Evolutionary conservation across 2,113 vertebrate species (phyloP), one percentile per base, ranked within the genome.

Genomic region (Vombatus ursinus): DNA sequence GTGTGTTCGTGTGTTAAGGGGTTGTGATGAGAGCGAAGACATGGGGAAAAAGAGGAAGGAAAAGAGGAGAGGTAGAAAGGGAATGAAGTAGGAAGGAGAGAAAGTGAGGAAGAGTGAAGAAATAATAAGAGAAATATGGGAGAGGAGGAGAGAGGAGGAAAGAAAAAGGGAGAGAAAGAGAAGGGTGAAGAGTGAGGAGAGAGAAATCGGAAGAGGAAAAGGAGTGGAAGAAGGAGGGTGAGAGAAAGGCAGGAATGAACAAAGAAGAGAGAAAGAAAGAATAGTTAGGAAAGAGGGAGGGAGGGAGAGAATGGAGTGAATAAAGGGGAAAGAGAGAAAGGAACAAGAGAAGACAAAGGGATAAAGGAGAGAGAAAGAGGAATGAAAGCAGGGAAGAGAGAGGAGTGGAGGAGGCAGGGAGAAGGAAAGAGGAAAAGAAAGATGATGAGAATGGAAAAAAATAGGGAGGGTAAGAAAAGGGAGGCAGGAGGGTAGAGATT

Each of bases 41-140:
- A 89, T 91, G 50, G 37, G 48, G 51, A 24, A 2, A 50, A 49
- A 49, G 24, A 50, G 25, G 49, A 31, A 90, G 5, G 90, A 48
- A 50, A 50, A 92, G 52, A 92, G 90, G 68, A 61, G 28, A 68
- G 91, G 95, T 94, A 97, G 96, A 97, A 89, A 95, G 90, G 95
- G 95, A 96, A 97, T 96, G 94, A 96, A 90, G 93, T 57, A 93
- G 95, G 84, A 68, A 19, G 44, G 61, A 23, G 3, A 51, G 68
- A 48, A 37, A 11, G 57, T 49, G 8, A 51, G 50, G 89, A 52
- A n/a, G 52, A 8, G 22, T 10, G n/a, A 84, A 84, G 19, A 52
- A 9, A n/a, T 49, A 53, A 47, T 49, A 22, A n/a, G 68, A 19
- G 94, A 53, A 57, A 91, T n/a, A 37, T 92, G 89, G 3, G 50